phyloP scores from a whole-genome alignment of 2,888 invertebrate genomes.

The Blastobasis adustella region DNA sequence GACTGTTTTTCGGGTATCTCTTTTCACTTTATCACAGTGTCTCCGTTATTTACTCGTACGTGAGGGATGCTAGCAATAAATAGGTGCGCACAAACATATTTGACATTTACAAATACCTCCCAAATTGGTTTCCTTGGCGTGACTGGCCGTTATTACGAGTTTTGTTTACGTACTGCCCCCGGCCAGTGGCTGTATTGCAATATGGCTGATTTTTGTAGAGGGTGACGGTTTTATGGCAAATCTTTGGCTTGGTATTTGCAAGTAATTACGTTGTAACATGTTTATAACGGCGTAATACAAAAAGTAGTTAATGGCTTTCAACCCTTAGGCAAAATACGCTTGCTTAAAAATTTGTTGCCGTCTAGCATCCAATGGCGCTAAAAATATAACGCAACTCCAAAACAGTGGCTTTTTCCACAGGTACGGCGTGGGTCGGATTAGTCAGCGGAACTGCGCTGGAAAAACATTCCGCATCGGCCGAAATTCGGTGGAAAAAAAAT shows the following conservation, averaged over 20 bases:
- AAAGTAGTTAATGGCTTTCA: too few species aligned
- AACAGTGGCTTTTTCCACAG: background rate
- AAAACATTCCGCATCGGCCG: background rate
- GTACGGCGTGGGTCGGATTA: background rate
- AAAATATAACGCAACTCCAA: background rate
- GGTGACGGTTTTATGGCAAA: too few species aligned
- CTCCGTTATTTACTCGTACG: conserved; percentile 71
- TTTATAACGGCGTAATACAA: background rate
- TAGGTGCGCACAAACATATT: conserved; percentile 71
- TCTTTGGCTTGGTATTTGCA: conserved; percentile 5
- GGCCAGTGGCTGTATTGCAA: conserved; percentile 26
- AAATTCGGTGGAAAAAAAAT: conserved; percentile 7
- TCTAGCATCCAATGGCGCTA: background rate
- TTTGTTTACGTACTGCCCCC: conserved; percentile 59
- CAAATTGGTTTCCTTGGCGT: conserved; percentile 68
- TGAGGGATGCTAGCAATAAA: conserved; percentile 73
- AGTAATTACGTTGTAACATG: background rate
- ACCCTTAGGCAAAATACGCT: too few species aligned
- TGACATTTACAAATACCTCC: conserved; percentile 71
- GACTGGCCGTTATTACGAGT: conserved; percentile 64
- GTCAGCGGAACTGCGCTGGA: background rate
- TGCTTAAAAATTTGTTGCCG: too few species aligned
- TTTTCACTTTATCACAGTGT: conserved; percentile 72
- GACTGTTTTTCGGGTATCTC: conserved; percentile 58
- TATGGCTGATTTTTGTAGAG: too few species aligned